These are phyloP conservation scores for Halcyon badia DNA, from an alignment of 2,797 vertebrate genomes.

Conservation along the genomic window DNA sequence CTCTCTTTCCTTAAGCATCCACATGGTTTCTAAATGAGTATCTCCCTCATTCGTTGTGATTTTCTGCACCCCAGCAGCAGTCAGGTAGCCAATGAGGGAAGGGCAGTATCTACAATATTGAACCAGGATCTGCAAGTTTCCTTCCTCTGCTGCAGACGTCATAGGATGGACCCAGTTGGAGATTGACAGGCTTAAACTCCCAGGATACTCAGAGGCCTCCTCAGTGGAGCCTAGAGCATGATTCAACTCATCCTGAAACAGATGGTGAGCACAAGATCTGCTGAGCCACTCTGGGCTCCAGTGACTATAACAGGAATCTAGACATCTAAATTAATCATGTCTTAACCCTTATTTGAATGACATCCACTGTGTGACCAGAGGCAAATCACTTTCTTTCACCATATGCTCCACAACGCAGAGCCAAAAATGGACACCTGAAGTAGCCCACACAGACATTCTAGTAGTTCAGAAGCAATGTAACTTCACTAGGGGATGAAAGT, in stretches of 20 bases:
- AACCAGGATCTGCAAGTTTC: neutral
- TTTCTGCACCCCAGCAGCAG: neutral
- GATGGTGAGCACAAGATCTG: neutral
- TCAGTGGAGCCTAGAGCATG: neutral
- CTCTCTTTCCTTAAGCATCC: neutral
- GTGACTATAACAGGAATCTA: neutral
- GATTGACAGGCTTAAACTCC: neutral
- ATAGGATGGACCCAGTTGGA: neutral
- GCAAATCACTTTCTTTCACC: neutral
- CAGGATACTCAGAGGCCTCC: neutral
- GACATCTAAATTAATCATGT: neutral
- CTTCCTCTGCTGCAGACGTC: neutral
- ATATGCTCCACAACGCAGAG: neutral
- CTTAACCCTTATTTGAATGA: neutral
- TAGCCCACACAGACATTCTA: neutral
- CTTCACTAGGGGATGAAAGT: neutral
- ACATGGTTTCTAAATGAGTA: neutral
- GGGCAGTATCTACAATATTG: neutral
- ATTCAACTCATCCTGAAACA: neutral
- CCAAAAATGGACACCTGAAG: neutral
- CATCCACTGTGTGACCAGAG: neutral
- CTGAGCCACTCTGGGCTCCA: neutral
- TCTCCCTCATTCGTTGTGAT: neutral
- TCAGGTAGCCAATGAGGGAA: neutral
- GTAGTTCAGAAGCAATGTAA: neutral